Evolutionary conservation across 2,797 vertebrate genomes (phyloP), one percentile per base, ranked within the genome.

Genomic region (Sandelia bainsii): DNA sequence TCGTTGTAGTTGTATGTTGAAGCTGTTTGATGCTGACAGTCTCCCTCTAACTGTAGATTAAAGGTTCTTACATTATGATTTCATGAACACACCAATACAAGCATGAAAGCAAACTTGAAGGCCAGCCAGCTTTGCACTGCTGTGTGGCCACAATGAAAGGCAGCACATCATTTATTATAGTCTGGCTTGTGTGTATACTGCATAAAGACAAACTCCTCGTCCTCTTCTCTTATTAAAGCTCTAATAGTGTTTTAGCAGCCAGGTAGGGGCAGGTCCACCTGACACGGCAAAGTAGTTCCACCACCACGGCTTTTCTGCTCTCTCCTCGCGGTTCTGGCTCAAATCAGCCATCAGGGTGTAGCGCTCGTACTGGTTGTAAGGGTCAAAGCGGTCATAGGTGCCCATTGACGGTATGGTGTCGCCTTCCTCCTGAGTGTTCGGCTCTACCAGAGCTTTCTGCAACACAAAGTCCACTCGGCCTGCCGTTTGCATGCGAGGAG

Each of bases 391-490:
- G 11, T 94, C 87, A 0, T 95, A 91, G 0, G 6, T 17, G 1
- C 84, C 83, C 50, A 89, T 77, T 3, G 86, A 77, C 0, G 40
- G 70, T 48, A 80, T 23, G 46, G 4, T 0, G 7, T 62, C 34
- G 3, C 84, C 85, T 12, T 92, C 90, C 45, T 93, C 75, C 12
- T 46, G 83, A 1, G 62, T 61, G 34, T 52, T 84, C 1, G 85
- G 72, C 48, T 94, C 92, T 0, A 60, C 0, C 5, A 70, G 62
- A 0, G 84, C 68, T 0, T 89, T 95, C 59, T 88, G 81, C 69
- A 99, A 61, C 1, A 95, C 89, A 48, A 99, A 99, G 90, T 99
- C 96, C 16, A 98, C 97, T 0, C 95, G 92, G 23, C 98, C 98
- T 0, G 97, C 95, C 20, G 59, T 90, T 14, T 48, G 88, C 96